A percentile compares a stretch with the other conserved stretches of the same genome.
phyloP scores from a whole-genome alignment of 2,888 invertebrate genomes.

The Acronicta psi region DNA sequence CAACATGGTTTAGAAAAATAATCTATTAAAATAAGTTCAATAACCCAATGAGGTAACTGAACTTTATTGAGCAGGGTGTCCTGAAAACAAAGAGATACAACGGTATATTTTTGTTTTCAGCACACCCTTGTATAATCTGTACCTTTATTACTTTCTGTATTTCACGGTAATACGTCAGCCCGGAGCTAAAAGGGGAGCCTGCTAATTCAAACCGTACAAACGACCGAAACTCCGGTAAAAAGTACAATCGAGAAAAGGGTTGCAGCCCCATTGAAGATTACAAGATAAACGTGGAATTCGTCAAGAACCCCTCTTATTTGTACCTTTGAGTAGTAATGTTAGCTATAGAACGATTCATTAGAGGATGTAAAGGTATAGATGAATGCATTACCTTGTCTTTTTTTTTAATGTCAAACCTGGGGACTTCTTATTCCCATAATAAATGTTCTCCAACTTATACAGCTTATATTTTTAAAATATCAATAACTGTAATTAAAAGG shows the following conservation, averaged over 20 bases:
- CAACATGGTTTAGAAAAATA: too few species aligned
- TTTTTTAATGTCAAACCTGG: too few species aligned
- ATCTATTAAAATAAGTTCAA: slow-evolving; percentile 40
- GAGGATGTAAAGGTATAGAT: too few species aligned
- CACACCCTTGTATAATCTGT: slow-evolving; percentile 17
- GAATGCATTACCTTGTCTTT: too few species aligned
- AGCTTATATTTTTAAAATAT: too few species aligned
- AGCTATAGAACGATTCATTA: slow-evolving; percentile 11
- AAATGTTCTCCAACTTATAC: too few species aligned
- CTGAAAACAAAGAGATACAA: too few species aligned
- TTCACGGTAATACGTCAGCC: slow-evolving; percentile 35
- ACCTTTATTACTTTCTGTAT: slow-evolving; percentile 49
- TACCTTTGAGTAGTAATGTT: slow-evolving; percentile 13
- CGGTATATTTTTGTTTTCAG: slow-evolving; percentile 25
- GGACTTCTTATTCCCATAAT: too few species aligned
- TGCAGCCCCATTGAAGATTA: slow-evolving; percentile 66
- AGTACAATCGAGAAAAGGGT: slow-evolving; percentile 61
- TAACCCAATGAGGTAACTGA: too few species aligned
- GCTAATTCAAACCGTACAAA: slow-evolving; percentile 43
- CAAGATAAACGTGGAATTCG: slow-evolving; percentile 72
- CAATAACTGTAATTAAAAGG: too few species aligned
- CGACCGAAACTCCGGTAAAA: slow-evolving; percentile 50
- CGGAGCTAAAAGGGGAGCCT: slow-evolving; percentile 42
- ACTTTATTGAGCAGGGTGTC: too few species aligned
- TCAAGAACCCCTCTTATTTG: slow-evolving; percentile 62